A percentile compares a stretch with the other conserved stretches of the same genome.
Evolutionary conservation across 2,888 invertebrate species (phyloP).

Genomic region (Chrysolina americana): DNA sequence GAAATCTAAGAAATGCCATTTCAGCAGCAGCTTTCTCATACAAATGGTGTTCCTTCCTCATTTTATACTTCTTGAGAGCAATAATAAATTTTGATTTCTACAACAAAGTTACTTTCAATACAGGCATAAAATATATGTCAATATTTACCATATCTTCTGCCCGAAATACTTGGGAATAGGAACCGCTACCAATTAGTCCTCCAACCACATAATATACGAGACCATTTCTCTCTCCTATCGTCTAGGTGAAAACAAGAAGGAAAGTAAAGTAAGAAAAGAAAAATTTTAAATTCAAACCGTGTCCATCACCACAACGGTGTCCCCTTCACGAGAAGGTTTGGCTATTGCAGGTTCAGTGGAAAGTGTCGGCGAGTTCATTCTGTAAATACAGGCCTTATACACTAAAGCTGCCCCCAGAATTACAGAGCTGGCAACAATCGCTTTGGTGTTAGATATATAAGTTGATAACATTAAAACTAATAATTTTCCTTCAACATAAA

Average conservation of each 20-base stretch:
- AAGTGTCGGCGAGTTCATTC: background rate
- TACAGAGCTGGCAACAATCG: slow-evolving; percentile 21
- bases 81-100: slow-evolving; percentile 28
- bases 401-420: slow-evolving; percentile 25
- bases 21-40: slow-evolving; percentile 44
- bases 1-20: slow-evolving; percentile 46
- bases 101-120: background rate
- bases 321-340: slow-evolving; percentile 31
- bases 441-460: slow-evolving; percentile 19
- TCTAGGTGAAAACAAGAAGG: slow-evolving; percentile 35
- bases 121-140: background rate
- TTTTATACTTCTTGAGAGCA: slow-evolving; percentile 41
- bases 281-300: slow-evolving; percentile 28
- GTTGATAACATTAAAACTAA: slow-evolving; percentile 21
- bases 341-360: background rate
- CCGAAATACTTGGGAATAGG: slow-evolving; percentile 42
- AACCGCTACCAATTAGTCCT: slow-evolving; percentile 39
- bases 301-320: slow-evolving; percentile 9
- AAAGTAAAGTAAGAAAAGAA: slow-evolving; percentile 19
- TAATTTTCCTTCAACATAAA: too few relatives aligned
- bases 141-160: slow-evolving; percentile 33
- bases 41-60: slow-evolving; percentile 25
- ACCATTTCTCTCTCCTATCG: slow-evolving; percentile 26
- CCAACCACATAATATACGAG: slow-evolving; percentile 28
- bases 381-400: slow-evolving; percentile 3